Evolutionary conservation across 2,113 vertebrate species (phyloP), one percentile per base, ranked within the genome.

Genomic region (Romanogobio albipinnatus): DNA sequence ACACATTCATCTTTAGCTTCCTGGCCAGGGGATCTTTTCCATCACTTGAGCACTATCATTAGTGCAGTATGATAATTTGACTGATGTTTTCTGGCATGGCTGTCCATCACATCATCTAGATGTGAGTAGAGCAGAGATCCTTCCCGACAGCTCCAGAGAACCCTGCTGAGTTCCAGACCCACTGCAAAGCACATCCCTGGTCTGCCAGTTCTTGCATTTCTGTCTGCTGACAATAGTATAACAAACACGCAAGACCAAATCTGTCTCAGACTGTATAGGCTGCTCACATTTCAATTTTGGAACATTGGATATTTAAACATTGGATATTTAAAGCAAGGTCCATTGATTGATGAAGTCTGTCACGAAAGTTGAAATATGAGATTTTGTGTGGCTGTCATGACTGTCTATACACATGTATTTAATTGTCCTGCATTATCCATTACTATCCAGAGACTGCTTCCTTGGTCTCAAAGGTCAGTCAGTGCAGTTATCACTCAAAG

Each of bases 31-130:
- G 56, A 59, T 6, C 22, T 61, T 53, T 78, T 58, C 56, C 56
- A 43, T 59, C 76, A 14, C 10, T 24, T 74, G 22, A 73, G 39
- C 70, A 73, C 70, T 73, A 73, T 73, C 71, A 61, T 78, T 78
- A 78, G 76, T 61, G 22, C 36, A 43, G 76, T 59, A 15, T 61
- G 33, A 61, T 59, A 3, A n/a, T 39, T 77, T 59, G 76, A 77
- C 53, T 77, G 53, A 77, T 77, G 49, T 77, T 77, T 59, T 77
- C 10, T 59, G 53, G 53, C 53, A 78, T 78, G 53, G 19, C 53
- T 78, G 76, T 78, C 76, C 33, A 61, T 59, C 56, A 78, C 19
- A 43, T 33, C 17, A 53, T 76, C 1, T 53, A 56, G 49, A 76
- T 53, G 15, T 76, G 74, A 78, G 22, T 11, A 6, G 33, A 43